Base-by-base conservation (phyloP, 2,113 vertebrate species). In the Telmatochromis bifrenatus region DNA sequence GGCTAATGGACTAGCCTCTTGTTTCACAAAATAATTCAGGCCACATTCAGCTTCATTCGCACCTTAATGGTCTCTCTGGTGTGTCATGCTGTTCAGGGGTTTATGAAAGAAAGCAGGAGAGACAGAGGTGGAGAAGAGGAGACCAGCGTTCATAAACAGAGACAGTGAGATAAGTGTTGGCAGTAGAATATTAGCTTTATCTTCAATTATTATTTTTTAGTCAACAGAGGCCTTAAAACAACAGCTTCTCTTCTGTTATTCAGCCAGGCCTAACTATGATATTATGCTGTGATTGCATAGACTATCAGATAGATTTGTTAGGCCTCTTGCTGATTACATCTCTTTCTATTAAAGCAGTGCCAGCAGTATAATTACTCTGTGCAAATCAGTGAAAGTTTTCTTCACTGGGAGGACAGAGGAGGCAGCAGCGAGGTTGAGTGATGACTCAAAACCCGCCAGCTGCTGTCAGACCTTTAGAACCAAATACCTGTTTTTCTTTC, bases 391-490 rank as follows among this genome's bases (percentile, higher is more conserved):
- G 56, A 35, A 84, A 21, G n/a, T 56, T 31, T 79, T 21, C 23
- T 19, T 45, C 15, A 7, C 9, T 11, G 17, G 11, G 33, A 56
- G 15, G 79, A 5, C 28, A 23, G 53, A 12, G 53, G 55, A 54
- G 28, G 68, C 39, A 6, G 7, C 23, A 21, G 84, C 75, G 65
- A 82, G 88, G 87, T 70, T 13, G 51, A 83, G 58, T 39, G 47
- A 84, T 87, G 88, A 88, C 56, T 90, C 70, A 89, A 84, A 90
- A 70, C 17, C 70, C 3, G 23, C 54, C 83, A 58, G 82, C 73
- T 26, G 55, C 85, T 84, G 58, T 85, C 83, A 90, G 82, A 84
- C 53, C n/a, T 54, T 90, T 21, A 54, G 54, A 85, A 82, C 26
- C 82, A 55, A 28, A 87, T 55, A 47, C 45, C 51, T 85, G 86